phyloP scores from a whole-genome alignment of 2,888 invertebrate genomes.

The Ashinkailepas kermadecensis region DNA sequence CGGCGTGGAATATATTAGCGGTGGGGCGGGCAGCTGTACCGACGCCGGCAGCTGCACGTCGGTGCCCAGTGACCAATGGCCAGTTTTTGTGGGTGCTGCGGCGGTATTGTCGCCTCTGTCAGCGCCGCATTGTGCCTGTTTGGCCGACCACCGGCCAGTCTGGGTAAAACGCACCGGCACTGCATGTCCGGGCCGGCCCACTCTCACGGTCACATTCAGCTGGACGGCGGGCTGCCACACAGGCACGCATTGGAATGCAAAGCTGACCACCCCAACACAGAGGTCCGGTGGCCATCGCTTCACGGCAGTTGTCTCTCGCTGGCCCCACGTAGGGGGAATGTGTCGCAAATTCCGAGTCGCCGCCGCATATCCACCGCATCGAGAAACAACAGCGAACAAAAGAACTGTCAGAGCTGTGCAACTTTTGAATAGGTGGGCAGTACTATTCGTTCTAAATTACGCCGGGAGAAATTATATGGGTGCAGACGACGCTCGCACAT shows the following conservation, averaged over 20 bases:
- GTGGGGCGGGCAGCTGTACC: not conserved
- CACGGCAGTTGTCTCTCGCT: not conserved
- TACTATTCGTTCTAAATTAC: no score
- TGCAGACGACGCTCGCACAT: no score
- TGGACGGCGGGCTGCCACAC: no score
- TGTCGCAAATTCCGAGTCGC: no score
- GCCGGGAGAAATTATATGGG: no score
- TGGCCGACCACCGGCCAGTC: not conserved
- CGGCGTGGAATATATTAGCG: not conserved
- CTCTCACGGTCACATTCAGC: not conserved
- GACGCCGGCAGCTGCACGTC: not conserved
- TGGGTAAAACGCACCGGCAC: not conserved
- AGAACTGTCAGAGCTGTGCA: no score
- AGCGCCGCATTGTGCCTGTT: not conserved
- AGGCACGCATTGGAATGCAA: not conserved
- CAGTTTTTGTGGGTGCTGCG: constrained; percentile 6
- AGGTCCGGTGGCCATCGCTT: not conserved
- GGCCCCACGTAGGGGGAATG: no score
- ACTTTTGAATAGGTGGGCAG: no score
- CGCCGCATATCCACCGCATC: no score
- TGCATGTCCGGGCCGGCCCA: not conserved
- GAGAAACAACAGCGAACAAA: no score
- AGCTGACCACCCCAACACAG: not conserved
- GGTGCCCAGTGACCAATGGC: not conserved
- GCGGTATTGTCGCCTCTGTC: not conserved